A percentile compares a stretch with the other conserved stretches of the same genome.
phyloP scores from a whole-genome alignment of 2,113 vertebrate genomes.

The Grallaria varia region DNA sequence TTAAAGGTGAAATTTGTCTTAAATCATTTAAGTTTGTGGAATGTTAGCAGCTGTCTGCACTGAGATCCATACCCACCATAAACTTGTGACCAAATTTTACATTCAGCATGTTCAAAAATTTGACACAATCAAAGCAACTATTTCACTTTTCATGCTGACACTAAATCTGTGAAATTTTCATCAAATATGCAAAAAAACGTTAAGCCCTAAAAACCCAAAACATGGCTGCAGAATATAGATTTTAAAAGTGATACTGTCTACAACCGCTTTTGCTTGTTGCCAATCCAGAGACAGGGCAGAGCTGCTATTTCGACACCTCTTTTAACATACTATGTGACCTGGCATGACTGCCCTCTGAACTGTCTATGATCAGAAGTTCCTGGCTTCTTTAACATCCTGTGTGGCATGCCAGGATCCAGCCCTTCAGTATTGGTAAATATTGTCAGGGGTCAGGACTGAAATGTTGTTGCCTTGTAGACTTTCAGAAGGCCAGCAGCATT shows the following conservation, averaged over 20 bases:
- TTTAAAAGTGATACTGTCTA: rapidly evolving
- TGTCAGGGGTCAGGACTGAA: not conserved
- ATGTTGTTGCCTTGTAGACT: not conserved
- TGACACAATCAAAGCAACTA: not conserved
- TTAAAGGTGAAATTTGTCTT: not conserved
- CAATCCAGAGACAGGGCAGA: not conserved
- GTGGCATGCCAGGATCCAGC: not conserved
- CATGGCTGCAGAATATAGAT: not conserved
- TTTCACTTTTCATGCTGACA: not conserved
- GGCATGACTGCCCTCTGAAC: not conserved
- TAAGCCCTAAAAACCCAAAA: not conserved
- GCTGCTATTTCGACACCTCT: not conserved
- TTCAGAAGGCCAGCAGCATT: not conserved
- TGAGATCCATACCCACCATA: not conserved
- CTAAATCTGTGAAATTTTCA: not conserved
- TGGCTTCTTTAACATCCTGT: not conserved
- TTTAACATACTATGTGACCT: not conserved
- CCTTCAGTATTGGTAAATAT: not conserved
- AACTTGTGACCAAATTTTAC: not conserved
- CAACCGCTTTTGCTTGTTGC: not conserved
- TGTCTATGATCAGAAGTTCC: not conserved
- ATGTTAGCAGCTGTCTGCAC: not conserved
- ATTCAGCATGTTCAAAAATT: not conserved
- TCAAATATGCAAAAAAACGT: not conserved
- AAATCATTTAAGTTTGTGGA: not conserved